Conservation (phyloP, 1,140 invertebrate genomes). For the Bombus ignitus region DNA sequence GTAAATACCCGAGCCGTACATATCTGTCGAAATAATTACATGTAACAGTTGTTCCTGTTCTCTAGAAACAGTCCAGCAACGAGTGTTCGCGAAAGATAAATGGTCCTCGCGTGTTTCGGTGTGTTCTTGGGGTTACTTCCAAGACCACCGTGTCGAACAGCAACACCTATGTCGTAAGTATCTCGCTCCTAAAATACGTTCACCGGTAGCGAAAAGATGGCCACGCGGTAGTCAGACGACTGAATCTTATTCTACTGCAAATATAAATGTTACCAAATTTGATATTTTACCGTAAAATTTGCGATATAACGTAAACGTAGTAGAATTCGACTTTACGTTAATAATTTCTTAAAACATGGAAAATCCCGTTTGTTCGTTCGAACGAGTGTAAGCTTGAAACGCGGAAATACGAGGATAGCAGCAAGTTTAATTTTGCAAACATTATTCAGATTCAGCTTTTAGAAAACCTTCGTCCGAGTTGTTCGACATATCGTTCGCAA, state of each 20-base stretch:
- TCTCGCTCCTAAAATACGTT: slow-evolving; percentile 3
- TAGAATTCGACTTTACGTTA: background rate
- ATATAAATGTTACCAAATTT: too few relatives aligned
- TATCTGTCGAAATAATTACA: slow-evolving; percentile 25
- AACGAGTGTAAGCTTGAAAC: too few relatives aligned
- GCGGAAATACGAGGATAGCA: too few relatives aligned
- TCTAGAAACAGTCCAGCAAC: too few relatives aligned
- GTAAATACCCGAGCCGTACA: background rate
- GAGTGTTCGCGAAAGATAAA: background rate
- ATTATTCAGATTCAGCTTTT: background rate
- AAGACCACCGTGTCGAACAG: background rate
- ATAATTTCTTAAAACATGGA: too few relatives aligned
- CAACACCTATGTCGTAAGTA: too few relatives aligned
- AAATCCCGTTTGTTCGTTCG: too few relatives aligned
- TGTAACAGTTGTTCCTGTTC: background rate
- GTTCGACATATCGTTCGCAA: background rate
- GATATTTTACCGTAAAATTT: background rate
- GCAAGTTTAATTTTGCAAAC: too few relatives aligned
- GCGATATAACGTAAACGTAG: background rate
- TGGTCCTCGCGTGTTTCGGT: background rate
- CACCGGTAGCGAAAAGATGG: background rate
- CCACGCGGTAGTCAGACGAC: background rate
- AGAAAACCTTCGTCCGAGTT: background rate
- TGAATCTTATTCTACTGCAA: background rate
- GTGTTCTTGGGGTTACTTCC: background rate